These are phyloP conservation scores for Drosophila leontia DNA, from an alignment of 1,140 invertebrate species.

Conservation along the genomic window DNA sequence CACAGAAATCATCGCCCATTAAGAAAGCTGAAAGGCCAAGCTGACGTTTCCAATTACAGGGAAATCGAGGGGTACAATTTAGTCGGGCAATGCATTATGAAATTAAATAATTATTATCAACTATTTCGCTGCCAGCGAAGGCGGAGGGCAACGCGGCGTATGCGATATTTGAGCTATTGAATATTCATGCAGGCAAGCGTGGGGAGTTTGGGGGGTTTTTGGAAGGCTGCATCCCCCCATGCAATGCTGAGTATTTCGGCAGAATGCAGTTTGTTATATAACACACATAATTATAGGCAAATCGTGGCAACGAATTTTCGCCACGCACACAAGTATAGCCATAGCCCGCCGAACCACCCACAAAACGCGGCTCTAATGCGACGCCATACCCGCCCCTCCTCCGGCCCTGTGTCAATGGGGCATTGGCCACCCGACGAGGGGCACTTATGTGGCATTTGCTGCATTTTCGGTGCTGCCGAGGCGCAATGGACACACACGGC, in stretches of 20 bases:
- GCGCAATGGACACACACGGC: conserved; percentile 56
- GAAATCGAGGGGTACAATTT: conserved; percentile 23
- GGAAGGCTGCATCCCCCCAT: not conserved
- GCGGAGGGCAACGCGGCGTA: conserved; percentile 64
- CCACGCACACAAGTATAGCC: conserved; percentile 53
- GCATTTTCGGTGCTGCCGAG: conserved; percentile 62
- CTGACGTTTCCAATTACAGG: conserved; percentile 65
- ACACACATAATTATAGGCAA: conserved; percentile 84
- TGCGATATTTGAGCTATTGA: conserved; percentile 80
- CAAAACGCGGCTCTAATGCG: conserved; percentile 30
- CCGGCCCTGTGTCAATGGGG: conserved; percentile 40
- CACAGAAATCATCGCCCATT: conserved; percentile 67
- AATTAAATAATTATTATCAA: conserved; percentile 82
- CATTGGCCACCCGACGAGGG: conserved; percentile 50
- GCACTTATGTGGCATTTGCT: conserved; percentile 82
- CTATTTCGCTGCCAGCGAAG: conserved; percentile 50
- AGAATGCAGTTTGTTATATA: conserved; percentile 83
- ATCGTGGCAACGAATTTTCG: conserved; percentile 82
- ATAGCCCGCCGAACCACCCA: not conserved
- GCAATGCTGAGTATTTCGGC: conserved; percentile 60
- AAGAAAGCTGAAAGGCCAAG: conserved; percentile 58
- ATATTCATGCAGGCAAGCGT: conserved; percentile 74
- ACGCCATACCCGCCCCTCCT: not conserved
- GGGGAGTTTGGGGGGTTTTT: not conserved
- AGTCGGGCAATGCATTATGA: conserved; percentile 51